A percentile compares a stretch with the other conserved stretches of the same genome.
Conservation (phyloP, 2,888 invertebrate genomes). For the Tipula lateralis region DNA sequence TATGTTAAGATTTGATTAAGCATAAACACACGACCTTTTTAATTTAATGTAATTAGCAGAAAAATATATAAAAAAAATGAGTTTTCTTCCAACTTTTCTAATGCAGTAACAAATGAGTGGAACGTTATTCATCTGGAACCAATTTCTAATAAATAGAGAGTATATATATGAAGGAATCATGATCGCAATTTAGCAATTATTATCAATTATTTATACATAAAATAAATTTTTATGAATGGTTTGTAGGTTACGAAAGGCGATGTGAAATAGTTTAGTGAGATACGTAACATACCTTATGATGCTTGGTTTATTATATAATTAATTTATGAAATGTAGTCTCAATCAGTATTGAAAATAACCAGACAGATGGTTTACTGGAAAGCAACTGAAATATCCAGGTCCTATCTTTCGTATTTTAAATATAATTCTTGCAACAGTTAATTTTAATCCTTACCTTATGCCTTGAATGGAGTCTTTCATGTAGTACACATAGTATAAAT, state of each 20-base stretch:
- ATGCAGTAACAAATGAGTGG: not conserved
- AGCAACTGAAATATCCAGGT: too few relatives aligned
- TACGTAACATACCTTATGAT: too few relatives aligned
- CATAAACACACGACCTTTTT: conserved; percentile 21
- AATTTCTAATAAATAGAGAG: not conserved
- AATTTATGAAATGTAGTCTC: too few relatives aligned
- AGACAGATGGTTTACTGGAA: too few relatives aligned
- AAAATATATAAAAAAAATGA: not conserved
- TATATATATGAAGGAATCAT: not conserved
- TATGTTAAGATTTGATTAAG: not conserved
- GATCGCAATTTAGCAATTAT: not conserved
- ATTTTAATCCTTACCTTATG: too few relatives aligned
- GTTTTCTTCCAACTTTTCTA: not conserved
- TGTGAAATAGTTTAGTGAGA: not conserved
- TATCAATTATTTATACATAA: not conserved
- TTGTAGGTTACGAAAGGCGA: not conserved
- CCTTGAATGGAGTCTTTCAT: too few relatives aligned
- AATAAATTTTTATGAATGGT: not conserved
- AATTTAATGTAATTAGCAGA: not conserved
- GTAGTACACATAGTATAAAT: too few relatives aligned
- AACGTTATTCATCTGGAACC: not conserved
- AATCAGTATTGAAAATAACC: too few relatives aligned
- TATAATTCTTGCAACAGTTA: too few relatives aligned
- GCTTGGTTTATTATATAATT: too few relatives aligned
- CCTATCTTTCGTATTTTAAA: too few relatives aligned